Percentiles rank a stretch among this genome's conserved stretches.
Evolutionary conservation across 2,888 invertebrate species (phyloP).

Genomic region (Lepidochrysops patricia): DNA sequence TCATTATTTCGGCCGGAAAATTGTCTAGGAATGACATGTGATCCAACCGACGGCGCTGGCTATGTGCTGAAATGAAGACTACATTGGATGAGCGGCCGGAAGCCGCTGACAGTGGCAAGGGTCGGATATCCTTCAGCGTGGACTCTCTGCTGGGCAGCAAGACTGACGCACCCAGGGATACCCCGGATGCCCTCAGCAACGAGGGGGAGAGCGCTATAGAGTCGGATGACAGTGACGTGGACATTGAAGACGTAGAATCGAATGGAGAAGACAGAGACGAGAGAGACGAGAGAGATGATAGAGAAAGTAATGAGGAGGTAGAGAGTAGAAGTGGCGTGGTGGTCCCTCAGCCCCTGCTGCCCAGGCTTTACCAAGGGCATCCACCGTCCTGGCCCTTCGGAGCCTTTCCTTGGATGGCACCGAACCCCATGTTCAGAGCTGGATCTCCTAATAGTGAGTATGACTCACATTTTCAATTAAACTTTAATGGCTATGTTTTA

Average conservation of each 20-base stretch:
- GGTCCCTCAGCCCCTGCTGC: slow-evolving; percentile 79
- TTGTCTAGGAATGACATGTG: background rate
- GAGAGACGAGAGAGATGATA: slow-evolving; percentile 52
- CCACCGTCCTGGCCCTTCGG: slow-evolving; percentile 77
- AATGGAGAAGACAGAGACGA: slow-evolving; percentile 61
- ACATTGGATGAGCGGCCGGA: slow-evolving; percentile 69
- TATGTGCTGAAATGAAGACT: slow-evolving; percentile 68
- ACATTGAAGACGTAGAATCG: slow-evolving; percentile 63
- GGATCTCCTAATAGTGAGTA: slow-evolving; percentile 76
- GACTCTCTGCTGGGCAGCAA: slow-evolving; percentile 75
- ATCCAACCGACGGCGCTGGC: slow-evolving; percentile 31
- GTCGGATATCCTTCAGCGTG: slow-evolving; percentile 83
- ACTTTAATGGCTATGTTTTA: background rate
- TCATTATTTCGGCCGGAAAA: background rate
- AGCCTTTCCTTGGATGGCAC: slow-evolving; percentile 79
- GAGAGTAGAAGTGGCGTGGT: slow-evolving; percentile 72
- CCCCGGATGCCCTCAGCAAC: slow-evolving; percentile 49
- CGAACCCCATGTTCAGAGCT: slow-evolving; percentile 74
- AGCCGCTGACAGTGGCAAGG: slow-evolving; percentile 69
- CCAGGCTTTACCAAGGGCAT: slow-evolving; percentile 72
- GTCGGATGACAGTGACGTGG: slow-evolving; percentile 66
- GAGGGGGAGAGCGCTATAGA: slow-evolving; percentile 59
- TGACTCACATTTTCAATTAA: too few species aligned
- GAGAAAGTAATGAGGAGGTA: slow-evolving; percentile 56
- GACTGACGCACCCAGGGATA: slow-evolving; percentile 44